phyloP scores from a whole-genome alignment of 2,797 vertebrate genomes.

The Gallinago stenura region DNA sequence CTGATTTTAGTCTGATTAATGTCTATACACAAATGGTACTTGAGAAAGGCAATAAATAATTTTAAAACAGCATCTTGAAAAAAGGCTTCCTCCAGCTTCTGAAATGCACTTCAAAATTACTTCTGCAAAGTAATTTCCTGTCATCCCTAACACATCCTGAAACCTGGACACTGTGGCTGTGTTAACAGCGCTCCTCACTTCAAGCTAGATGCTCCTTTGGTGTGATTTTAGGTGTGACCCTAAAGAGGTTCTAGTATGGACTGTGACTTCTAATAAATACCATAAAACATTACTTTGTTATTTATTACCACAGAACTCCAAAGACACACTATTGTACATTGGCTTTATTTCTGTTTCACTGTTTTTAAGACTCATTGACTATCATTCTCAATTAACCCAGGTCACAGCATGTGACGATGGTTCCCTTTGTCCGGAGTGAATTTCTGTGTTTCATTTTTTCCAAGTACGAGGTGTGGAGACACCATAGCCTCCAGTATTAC shows the following conservation, averaged over 20 bases:
- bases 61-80: not conserved
- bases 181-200: not conserved
- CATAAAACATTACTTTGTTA: not conserved
- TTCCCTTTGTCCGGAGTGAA: not conserved
- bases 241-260: not conserved
- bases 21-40: not conserved
- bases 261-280: not conserved
- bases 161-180: not conserved
- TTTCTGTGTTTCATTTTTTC: not conserved
- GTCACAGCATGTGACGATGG: not conserved
- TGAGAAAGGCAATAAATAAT: not conserved
- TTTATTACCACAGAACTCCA: not conserved
- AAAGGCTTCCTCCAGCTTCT: not conserved
- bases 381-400: not conserved
- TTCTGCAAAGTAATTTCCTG: not conserved
- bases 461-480: not conserved
- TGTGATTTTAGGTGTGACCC: not conserved
- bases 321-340: not conserved
- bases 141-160: not conserved
- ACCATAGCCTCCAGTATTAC: too few relatives aligned
- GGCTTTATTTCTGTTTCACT: not conserved
- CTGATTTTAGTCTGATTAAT: not conserved
- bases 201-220: not conserved
- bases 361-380: not conserved
- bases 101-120: not conserved